Percentiles rank a stretch among this genome's conserved stretches.
Conservation (phyloP, 92 coral and sea anemone genomes). For the Galaxea fascicularis region DNA sequence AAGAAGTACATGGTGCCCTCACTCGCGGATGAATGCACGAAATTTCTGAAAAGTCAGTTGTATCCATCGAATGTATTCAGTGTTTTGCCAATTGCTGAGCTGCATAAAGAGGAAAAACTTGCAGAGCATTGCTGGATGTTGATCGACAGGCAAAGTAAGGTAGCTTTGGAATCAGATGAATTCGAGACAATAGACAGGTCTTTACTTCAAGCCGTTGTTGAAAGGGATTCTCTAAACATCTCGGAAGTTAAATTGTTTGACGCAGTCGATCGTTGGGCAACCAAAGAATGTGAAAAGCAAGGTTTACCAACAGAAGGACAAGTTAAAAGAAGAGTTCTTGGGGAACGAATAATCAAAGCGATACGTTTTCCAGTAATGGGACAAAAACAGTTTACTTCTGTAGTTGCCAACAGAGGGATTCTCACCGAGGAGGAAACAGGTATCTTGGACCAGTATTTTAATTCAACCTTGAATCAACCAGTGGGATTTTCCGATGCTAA, state of each 20-base stretch:
- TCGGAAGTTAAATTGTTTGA: conserved; percentile 43
- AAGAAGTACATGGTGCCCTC: conserved; percentile 75
- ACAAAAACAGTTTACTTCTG: background rate
- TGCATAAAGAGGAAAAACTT: conserved; percentile 60
- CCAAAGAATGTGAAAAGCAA: conserved; percentile 38
- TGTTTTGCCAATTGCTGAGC: conserved; percentile 57
- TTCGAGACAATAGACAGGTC: conserved; percentile 27
- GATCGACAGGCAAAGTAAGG: conserved; percentile 51
- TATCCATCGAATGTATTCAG: conserved; percentile 64
- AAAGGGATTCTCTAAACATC: conserved; percentile 39
- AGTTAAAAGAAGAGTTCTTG: background rate
- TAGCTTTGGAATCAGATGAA: conserved; percentile 52
- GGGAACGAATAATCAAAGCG: background rate
- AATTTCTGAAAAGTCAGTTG: conserved; percentile 54
- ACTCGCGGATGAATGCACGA: conserved; percentile 65
- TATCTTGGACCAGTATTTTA: background rate
- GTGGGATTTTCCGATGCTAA: background rate
- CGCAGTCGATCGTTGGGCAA: conserved; percentile 48
- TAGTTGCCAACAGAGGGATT: background rate
- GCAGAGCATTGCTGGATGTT: conserved; percentile 67
- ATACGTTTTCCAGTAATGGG: background rate
- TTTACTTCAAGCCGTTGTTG: conserved; percentile 32
- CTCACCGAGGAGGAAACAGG: background rate
- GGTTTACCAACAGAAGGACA: background rate
- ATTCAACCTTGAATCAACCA: background rate